phyloP scores from a whole-genome alignment of 2,113 vertebrate genomes.

The Megaceryle maxima region DNA sequence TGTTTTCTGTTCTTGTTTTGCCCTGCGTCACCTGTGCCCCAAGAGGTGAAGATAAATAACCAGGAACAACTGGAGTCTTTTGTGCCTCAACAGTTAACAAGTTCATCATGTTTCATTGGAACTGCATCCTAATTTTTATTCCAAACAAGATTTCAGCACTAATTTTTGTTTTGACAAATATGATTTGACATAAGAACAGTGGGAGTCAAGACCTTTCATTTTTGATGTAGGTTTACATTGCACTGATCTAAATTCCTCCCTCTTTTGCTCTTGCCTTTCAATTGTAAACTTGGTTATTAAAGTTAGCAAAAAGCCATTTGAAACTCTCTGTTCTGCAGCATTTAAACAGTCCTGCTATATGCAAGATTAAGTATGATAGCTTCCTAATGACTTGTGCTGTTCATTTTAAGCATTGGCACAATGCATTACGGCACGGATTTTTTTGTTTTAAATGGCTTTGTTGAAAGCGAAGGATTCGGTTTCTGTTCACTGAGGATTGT shows the following conservation, averaged over 20 bases:
- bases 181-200: conserved; percentile 51
- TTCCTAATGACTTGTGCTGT: conserved; percentile 62
- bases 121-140: conserved; percentile 44
- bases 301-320: conserved; percentile 43
- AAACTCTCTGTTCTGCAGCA: conserved; percentile 40
- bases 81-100: not conserved
- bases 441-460: not conserved
- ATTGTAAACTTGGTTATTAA: conserved; percentile 41
- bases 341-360: conserved; percentile 4
- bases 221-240: conserved; percentile 55
- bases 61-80: not conserved
- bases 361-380: conserved; percentile 49
- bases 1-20: not conserved
- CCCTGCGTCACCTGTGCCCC: not conserved
- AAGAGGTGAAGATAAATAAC: not conserved
- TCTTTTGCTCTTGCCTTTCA: conserved; percentile 46
- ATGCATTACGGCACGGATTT: not conserved
- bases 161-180: conserved; percentile 67
- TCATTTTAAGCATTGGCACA: conserved; percentile 13
- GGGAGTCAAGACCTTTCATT: conserved; percentile 63
- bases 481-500: not conserved
- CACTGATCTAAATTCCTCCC: conserved; percentile 53
- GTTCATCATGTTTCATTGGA: not conserved
- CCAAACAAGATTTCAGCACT: conserved; percentile 45
- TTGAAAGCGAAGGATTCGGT: not conserved